Conservation (phyloP, 2,888 invertebrate species). For the Drosophila peninsularis region DNA sequence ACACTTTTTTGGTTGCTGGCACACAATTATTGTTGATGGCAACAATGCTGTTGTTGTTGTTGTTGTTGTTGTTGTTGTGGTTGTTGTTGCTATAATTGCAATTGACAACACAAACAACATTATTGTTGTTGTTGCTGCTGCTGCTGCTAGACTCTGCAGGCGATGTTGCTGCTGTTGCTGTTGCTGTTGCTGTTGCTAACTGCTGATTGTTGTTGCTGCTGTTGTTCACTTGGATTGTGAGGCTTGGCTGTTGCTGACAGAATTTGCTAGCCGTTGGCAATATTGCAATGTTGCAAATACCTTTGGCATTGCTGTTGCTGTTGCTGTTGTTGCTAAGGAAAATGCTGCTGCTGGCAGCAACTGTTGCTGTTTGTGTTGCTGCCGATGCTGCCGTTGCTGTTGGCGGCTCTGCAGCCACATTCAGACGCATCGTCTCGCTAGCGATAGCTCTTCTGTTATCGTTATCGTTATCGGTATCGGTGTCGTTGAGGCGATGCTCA, state of each 20-base stretch:
- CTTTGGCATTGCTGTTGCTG: constrained; percentile 53
- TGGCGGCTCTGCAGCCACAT: constrained; percentile 77
- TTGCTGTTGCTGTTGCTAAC: constrained; percentile 20
- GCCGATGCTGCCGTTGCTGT: constrained; percentile 37
- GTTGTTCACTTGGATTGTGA: constrained; percentile 84
- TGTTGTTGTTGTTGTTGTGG: constrained; percentile 32
- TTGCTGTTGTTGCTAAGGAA: constrained; percentile 74
- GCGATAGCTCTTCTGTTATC: constrained; percentile 17
- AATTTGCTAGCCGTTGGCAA: constrained; percentile 59
- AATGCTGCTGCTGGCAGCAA: constrained; percentile 57
- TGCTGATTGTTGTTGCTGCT: constrained; percentile 54
- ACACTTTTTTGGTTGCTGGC: constrained; percentile 70
- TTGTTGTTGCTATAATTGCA: constrained; percentile 71
- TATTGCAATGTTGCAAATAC: constrained; percentile 63
- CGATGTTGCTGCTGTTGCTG: constrained; percentile 38
- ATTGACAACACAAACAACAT: constrained; percentile 84
- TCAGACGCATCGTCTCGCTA: constrained; percentile 81
- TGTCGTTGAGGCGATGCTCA: constrained; percentile 59
- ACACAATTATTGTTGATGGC: constrained; percentile 62
- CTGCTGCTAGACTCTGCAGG: constrained; percentile 30
- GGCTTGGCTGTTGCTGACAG: constrained; percentile 82
- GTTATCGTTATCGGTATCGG: constrained; percentile 34
- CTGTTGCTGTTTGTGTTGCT: constrained; percentile 32
- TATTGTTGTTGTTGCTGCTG: constrained; percentile 64
- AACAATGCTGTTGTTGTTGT: constrained; percentile 63